Evolutionary conservation across 2,113 vertebrate genomes (phyloP).

Genomic region (Atherinomorus stipes): DNA sequence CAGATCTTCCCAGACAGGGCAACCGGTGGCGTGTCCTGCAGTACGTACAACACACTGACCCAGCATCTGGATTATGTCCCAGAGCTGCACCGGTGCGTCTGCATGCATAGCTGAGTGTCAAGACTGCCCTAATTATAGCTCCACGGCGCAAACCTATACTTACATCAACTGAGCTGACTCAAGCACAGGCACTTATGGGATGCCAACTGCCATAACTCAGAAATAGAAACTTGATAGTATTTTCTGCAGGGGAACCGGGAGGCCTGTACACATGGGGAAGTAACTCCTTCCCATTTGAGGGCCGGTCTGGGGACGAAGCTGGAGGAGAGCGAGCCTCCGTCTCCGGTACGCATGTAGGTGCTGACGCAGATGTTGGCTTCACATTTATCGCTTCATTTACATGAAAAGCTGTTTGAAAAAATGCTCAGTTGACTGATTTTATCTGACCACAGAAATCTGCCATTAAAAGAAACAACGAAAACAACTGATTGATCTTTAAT

Average conservation of each 20-base stretch:
- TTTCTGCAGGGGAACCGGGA: constrained; percentile 21
- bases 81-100: constrained; percentile 51
- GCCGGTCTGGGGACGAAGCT: too few relatives aligned
- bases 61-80: constrained; percentile 38
- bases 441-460: too few relatives aligned
- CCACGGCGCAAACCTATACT: constrained; percentile 61
- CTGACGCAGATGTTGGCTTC: too few relatives aligned
- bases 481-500: too few relatives aligned
- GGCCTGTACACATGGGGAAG: too few relatives aligned
- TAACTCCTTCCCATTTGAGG: too few relatives aligned
- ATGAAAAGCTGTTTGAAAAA: too few relatives aligned
- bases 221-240: constrained; percentile 47
- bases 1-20: constrained; percentile 18
- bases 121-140: constrained; percentile 70
- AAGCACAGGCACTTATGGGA: constrained; percentile 45
- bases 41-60: constrained; percentile 11
- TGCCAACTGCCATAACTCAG: constrained; percentile 50
- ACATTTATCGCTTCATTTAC: too few relatives aligned
- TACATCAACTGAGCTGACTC: constrained; percentile 55
- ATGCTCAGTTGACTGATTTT: too few relatives aligned
- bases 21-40: background rate
- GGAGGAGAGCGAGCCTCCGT: too few relatives aligned
- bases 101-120: constrained; percentile 62
- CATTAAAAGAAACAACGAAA: too few relatives aligned
- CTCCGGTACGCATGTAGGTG: too few relatives aligned